Conservation (phyloP, 1,140 invertebrate species). For the Oncopodura yosiiana region DNA sequence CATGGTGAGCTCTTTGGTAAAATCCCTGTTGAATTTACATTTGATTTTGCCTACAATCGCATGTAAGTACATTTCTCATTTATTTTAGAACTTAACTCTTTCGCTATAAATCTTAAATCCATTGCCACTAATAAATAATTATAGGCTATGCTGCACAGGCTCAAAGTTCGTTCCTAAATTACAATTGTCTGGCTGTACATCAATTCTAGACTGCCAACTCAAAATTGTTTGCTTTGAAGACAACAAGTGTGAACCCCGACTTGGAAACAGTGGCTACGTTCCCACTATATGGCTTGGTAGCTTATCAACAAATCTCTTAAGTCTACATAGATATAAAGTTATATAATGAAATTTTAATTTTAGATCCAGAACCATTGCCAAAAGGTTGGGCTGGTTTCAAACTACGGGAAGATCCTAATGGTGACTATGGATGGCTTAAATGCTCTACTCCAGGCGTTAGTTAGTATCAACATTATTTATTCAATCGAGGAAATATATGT, state of each 20-base stretch:
- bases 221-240: conserved; percentile 29
- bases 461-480: conserved; percentile 23
- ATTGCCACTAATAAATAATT: neutral
- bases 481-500: conserved; percentile 28
- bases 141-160: conserved; percentile 3
- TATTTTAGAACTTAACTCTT: neutral
- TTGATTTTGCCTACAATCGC: conserved; percentile 19
- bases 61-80: too few species aligned
- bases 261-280: conserved; percentile 3
- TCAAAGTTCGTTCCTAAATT: conserved; percentile 14
- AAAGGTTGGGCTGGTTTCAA: conserved; percentile 19
- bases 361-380: conserved; percentile 20
- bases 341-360: too few species aligned
- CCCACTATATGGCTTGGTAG: conserved; percentile 12
- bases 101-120: too few species aligned
- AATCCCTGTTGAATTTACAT: conserved; percentile 15
- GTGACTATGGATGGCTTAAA: conserved; percentile 21
- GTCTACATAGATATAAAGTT: neutral
- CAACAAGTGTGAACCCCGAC: conserved; percentile 15
- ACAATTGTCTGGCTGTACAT: conserved; percentile 19
- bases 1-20: neutral
- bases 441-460: conserved; percentile 17
- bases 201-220: conserved; percentile 23
- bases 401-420: conserved; percentile 22
- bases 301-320: conserved; percentile 13